Evolutionary conservation across 2,113 vertebrate genomes (phyloP).

Genomic region (Lasiurus borealis): DNA sequence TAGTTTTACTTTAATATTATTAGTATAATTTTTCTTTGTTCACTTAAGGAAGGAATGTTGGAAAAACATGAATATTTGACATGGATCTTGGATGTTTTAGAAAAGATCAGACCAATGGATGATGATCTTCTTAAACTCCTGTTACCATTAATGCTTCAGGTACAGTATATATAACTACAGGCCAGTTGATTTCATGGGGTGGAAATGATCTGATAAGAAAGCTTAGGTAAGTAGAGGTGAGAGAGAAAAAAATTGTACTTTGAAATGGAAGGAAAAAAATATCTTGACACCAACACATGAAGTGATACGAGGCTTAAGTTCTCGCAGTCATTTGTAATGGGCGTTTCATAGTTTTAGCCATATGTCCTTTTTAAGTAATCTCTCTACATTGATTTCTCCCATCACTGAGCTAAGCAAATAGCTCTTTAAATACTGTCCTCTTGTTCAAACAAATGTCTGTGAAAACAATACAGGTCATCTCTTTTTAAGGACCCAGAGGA

Average conservation of each 20-base stretch:
- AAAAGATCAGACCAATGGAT: conserved; percentile 87
- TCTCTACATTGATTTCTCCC: neutral
- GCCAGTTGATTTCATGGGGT: neutral
- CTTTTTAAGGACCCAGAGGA: neutral
- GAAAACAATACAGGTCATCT: neutral
- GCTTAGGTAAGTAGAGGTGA: neutral
- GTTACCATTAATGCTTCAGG: conserved; percentile 88
- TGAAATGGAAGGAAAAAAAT: neutral
- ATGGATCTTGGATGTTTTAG: conserved; percentile 89
- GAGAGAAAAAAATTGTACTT: neutral
- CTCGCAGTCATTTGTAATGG: neutral
- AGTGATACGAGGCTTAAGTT: neutral
- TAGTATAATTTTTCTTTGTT: conserved; percentile 5
- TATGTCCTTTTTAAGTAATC: neutral
- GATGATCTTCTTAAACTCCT: conserved; percentile 89
- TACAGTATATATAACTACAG: conserved; percentile 1
- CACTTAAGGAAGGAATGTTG: conserved; percentile 87
- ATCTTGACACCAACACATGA: neutral
- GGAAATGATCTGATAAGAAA: neutral
- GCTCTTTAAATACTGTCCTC: neutral
- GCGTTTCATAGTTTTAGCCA: neutral
- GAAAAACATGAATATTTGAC: conserved; percentile 89
- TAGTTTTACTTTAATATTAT: neutral
- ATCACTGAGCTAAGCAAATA: neutral
- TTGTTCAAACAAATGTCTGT: neutral